A percentile compares a stretch with the other conserved stretches of the same genome.
Conservation (phyloP, 2,113 vertebrate genomes). For the Psilopsiagon aurifrons region DNA sequence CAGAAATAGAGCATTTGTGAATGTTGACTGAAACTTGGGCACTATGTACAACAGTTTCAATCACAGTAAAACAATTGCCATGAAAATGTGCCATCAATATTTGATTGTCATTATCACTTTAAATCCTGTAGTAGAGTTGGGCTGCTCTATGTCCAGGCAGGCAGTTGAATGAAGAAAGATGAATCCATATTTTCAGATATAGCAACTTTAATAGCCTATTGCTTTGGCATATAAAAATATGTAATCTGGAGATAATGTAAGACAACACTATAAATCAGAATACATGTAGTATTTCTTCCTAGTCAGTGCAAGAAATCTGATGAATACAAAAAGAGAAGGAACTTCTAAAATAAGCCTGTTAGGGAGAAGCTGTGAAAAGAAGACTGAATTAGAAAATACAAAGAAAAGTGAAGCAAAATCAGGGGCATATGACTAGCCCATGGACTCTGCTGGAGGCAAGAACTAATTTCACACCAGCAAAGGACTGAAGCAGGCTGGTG, state of each 20-base stretch:
- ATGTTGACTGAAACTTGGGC: slow-evolving; percentile 11
- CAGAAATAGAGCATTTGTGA: slow-evolving; percentile 35
- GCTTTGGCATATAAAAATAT: background rate
- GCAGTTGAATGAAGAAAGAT: background rate
- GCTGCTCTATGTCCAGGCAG: background rate
- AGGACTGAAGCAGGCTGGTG: background rate
- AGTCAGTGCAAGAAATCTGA: background rate
- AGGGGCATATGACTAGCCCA: background rate
- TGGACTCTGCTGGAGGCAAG: background rate
- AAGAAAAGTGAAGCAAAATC: background rate
- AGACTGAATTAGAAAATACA: background rate
- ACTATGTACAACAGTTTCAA: background rate
- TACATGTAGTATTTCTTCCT: background rate
- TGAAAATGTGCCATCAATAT: background rate
- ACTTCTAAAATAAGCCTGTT: background rate
- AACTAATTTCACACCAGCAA: background rate
- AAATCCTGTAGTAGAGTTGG: background rate
- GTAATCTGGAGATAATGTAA: background rate
- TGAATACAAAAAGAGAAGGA: background rate
- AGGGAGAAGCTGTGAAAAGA: background rate
- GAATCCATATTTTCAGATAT: background rate
- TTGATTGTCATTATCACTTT: background rate
- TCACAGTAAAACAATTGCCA: slow-evolving; percentile 19
- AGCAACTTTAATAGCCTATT: slow-evolving; percentile 4
- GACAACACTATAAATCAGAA: background rate